Evolutionary conservation across 2,113 vertebrate species (phyloP).

Genomic region (Nibea albiflora): DNA sequence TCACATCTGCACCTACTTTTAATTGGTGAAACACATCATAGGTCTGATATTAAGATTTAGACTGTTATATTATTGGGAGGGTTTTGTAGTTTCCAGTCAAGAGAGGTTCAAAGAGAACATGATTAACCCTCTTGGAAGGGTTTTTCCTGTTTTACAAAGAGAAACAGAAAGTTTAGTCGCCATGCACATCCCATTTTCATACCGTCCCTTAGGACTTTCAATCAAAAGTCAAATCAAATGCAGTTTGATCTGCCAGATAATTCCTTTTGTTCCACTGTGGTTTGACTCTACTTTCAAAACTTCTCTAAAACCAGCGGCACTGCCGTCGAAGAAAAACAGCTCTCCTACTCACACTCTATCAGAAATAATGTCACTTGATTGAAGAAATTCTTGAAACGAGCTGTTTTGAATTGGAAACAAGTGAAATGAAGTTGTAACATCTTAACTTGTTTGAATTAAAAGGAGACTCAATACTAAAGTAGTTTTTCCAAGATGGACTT

Average conservation of each 20-base stretch:
- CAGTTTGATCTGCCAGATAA: conserved; percentile 5
- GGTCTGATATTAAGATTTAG: background rate
- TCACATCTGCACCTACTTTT: too few species aligned
- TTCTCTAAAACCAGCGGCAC: conserved; percentile 10
- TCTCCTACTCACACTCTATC: background rate
- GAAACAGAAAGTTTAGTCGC: background rate
- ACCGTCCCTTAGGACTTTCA: background rate
- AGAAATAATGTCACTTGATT: conserved; percentile 26
- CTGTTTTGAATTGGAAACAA: conserved; percentile 21
- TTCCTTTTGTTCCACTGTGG: background rate
- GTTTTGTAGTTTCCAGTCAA: background rate
- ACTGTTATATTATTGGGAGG: background rate
- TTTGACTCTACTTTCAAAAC: conserved; percentile 5
- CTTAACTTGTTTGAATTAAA: conserved; percentile 39
- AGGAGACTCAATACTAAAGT: conserved; percentile 7
- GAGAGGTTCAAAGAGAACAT: background rate
- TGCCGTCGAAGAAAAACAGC: background rate
- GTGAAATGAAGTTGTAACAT: conserved; percentile 8
- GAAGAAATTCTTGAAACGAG: conserved; percentile 38
- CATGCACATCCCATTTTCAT: background rate
- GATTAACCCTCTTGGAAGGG: background rate
- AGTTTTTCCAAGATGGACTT: conserved; percentile 12
- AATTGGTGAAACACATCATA: too few species aligned
- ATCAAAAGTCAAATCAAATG: conserved; percentile 15
- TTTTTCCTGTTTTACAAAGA: background rate